Base-by-base conservation (phyloP, 2,113 vertebrate genomes). In the Paradoxurus hermaphroditus region DNA sequence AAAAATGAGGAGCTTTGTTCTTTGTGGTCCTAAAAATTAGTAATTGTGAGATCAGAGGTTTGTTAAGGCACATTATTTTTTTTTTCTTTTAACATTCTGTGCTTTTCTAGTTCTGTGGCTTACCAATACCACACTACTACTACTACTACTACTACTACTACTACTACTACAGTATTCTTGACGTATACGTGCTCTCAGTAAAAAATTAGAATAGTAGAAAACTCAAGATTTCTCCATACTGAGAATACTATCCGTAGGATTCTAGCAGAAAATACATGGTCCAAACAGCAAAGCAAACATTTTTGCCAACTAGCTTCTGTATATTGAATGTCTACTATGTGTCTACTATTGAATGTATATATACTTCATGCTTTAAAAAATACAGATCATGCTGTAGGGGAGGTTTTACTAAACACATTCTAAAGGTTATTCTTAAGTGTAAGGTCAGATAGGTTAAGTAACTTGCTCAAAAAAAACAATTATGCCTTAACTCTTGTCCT, bases 201-300 rank as follows among this genome's bases (percentile, higher is more conserved):
- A 92, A 87, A 97, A 93, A 93, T 89, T 92, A 86, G 53, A 95
- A 11, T 34, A 11, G 70, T 44, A 82, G 84, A 75, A 95, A 88
- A 94, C 88, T 49, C 70, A 84, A 88, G 68, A 83, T 92, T 95
- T 92, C 79, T 90, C 79, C 95, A 78, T 96, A 90, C 68, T 90
- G 90, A 95, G 68, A n/a, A n/a, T n/a, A n/a, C 68, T 95, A 36
- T 77, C 73, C 70, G 2, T 82, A 82, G 62, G 59, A 75, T 84
- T 95, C 44, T 49, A 51, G 46, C 72, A 83, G 96, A 63, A 92
- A 84, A 94, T 75, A 83, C n/a, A 87, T 44, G 19, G 13, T 86
- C 31, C 39, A 39, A 79, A 92, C 8, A 44, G 83, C 31, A 77
- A 68, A 89, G 63, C 53, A 90, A 78, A 93, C 41, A 65, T 95